Evolutionary conservation across 2,888 invertebrate species (phyloP).

Genomic region (Pterobdella sp.): DNA sequence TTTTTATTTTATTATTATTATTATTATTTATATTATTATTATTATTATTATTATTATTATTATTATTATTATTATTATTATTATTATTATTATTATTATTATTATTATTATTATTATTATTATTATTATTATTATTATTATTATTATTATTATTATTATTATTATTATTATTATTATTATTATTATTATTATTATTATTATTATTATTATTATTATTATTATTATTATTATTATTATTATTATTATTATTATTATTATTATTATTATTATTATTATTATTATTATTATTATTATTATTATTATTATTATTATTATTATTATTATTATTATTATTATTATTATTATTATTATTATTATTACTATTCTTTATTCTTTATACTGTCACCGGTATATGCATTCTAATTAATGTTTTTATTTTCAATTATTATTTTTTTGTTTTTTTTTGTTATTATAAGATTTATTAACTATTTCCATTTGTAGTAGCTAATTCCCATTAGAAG

Average conservation of each 20-base stretch:
- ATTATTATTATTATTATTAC: background rate
- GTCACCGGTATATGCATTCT: no score
- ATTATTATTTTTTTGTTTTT: no score
- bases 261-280: background rate
- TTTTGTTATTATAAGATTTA: no score
- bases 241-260: background rate
- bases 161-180: constrained; percentile 24
- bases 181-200: constrained; percentile 29
- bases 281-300: constrained; percentile 7
- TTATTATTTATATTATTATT: background rate
- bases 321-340: background rate
- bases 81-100: constrained; percentile 26
- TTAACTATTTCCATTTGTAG: no score
- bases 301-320: background rate
- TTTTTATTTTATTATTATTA: background rate
- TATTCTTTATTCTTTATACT: no score
- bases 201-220: constrained; percentile 25
- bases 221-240: constrained; percentile 22
- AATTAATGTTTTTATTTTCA: no score
- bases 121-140: constrained; percentile 28
- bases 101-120: constrained; percentile 26
- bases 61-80: constrained; percentile 28
- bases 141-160: constrained; percentile 28
- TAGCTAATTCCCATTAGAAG: no score
- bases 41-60: constrained; percentile 27